Conservation (phyloP, 2,797 vertebrate genomes). For the Enteromius treurensis region DNA sequence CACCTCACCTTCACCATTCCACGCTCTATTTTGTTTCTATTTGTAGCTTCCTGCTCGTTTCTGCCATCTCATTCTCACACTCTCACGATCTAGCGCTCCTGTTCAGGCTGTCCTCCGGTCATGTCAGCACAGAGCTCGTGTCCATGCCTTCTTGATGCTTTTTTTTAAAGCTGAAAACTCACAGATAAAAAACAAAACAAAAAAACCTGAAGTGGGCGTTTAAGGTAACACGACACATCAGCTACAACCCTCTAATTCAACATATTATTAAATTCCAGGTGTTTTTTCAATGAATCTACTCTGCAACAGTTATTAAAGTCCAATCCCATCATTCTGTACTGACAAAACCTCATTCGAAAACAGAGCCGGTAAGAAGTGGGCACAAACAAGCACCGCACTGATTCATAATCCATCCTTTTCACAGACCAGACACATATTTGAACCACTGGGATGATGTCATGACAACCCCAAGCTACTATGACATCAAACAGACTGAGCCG, state of each 20-base stretch:
- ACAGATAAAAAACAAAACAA: not conserved
- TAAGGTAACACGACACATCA: not conserved
- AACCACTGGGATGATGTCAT: conserved; percentile 40
- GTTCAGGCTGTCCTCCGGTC: conserved; percentile 43
- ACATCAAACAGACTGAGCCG: conserved; percentile 33
- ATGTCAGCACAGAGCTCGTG: not conserved
- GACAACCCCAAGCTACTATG: conserved; percentile 22
- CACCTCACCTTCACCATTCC: conserved; percentile 53
- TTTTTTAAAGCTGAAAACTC: not conserved
- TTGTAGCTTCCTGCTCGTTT: conserved; percentile 49
- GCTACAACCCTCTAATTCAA: not conserved
- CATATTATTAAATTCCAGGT: not conserved
- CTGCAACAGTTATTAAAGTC: not conserved
- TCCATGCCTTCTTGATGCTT: not conserved
- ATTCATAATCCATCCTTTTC: conserved; percentile 18
- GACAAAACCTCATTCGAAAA: not conserved
- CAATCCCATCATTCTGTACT: not conserved
- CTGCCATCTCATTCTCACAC: conserved; percentile 37
- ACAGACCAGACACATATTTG: not conserved
- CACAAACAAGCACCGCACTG: conserved; percentile 4
- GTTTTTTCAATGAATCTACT: not conserved
- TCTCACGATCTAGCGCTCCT: conserved; percentile 47
- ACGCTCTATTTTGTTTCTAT: conserved; percentile 59
- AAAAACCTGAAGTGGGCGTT: not conserved
- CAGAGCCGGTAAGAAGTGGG: not conserved